A percentile compares a stretch with the other conserved stretches of the same genome.
phyloP scores from a whole-genome alignment of 2,888 invertebrate genomes.

The Petrolisthes cinctipes region DNA sequence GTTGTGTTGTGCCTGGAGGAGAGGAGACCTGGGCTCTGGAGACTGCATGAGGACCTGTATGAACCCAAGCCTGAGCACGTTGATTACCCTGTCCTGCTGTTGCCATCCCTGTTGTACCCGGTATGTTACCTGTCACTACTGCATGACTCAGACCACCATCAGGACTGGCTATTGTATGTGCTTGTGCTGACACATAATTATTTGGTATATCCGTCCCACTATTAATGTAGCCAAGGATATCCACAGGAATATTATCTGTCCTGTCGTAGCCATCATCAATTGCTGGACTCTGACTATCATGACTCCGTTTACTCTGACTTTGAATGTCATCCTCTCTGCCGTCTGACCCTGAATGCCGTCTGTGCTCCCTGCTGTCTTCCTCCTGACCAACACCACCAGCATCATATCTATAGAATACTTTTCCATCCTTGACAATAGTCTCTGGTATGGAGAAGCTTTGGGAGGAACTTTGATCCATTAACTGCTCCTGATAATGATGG shows the following conservation, averaged over 20 bases:
- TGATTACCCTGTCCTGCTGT: constrained; percentile 81
- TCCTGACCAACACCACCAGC: constrained; percentile 1
- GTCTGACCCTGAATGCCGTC: constrained; percentile 22
- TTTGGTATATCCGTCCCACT: background rate
- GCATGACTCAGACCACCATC: constrained; percentile 77
- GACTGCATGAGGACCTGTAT: constrained; percentile 81
- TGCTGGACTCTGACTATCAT: constrained; percentile 71
- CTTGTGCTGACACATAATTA: constrained; percentile 86
- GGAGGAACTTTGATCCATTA: no score
- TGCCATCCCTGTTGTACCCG: constrained; percentile 82
- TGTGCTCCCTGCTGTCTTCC: background rate
- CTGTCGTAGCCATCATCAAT: constrained; percentile 70
- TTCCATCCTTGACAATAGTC: constrained; percentile 58
- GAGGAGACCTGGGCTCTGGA: constrained; percentile 83
- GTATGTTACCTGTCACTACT: constrained; percentile 79
- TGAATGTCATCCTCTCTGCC: background rate
- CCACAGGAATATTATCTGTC: background rate
- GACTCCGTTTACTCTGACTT: constrained; percentile 39
- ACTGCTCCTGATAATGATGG: no score
- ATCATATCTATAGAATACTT: constrained; percentile 49
- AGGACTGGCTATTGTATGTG: constrained; percentile 80
- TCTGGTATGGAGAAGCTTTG: constrained; percentile 26
- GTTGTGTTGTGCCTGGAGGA: constrained; percentile 81
- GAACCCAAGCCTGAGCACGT: constrained; percentile 83
- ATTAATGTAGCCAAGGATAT: background rate